Evolutionary conservation across 2,113 vertebrate species (phyloP), one percentile per base, ranked within the genome.

Genomic region (Microcebus murinus): DNA sequence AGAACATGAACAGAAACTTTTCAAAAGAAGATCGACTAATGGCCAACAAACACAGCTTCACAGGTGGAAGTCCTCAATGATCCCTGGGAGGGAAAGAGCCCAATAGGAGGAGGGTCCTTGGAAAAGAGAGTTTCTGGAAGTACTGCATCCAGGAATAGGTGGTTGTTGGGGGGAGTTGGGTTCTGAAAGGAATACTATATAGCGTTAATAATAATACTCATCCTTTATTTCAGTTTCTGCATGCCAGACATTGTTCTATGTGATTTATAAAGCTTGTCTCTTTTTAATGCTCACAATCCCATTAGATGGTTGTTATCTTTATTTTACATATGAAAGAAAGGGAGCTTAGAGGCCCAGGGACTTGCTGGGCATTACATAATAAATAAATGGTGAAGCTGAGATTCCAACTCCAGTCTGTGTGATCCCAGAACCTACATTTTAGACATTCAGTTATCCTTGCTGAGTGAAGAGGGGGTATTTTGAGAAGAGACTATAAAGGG

Each of bases 251-350:
- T 80, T 52, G 27, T 63, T 93, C 71, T 14, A 1, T 55, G 83
- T 89, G 81, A 96, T 96, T 95, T 96, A 87, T 27, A 90, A 95
- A n/a, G 50, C n/a, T 31, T 91, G 65, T 70, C 39, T 87, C 59
- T 82, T 84, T 74, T 81, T 81, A 95, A 65, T 86, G 91, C 42
- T 77, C 48, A 59, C 11, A 70, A 11, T 85, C 23, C 88, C 39
- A 50, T 94, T 90, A 82, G 76, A n/a, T 82, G 18, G 57, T 57
- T 86, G 63, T 91, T 87, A 63, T 45, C 34, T 93, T 70, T 95
- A n/a, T 74, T 80, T 95, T 96, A 42, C 71, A n/a, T 68, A 25
- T 88, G 71, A 93, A 92, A 95, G 80, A 80, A 68, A 48, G 77
- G 48, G 48, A 18, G 17, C 65, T 65, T 23, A 81, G 90, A 87